Percentiles rank a stretch among this genome's conserved stretches.
phyloP scores from a whole-genome alignment of 1,140 invertebrate species.

The Lepeophtheirus salmonis region DNA sequence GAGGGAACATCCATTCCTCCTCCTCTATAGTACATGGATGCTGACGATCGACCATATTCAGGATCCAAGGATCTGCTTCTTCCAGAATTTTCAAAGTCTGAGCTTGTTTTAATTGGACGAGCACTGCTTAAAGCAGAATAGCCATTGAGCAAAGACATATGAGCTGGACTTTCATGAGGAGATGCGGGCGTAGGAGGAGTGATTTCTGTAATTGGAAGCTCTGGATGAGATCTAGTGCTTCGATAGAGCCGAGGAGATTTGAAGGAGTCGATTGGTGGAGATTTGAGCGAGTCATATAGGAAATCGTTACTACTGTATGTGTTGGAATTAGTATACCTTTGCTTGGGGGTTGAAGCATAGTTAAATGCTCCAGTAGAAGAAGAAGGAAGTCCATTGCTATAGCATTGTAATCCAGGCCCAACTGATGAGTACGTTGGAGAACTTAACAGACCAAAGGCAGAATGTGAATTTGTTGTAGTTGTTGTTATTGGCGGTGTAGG shows the following conservation, averaged over 20 bases:
- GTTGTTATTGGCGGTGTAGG: neutral
- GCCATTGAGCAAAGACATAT: neutral
- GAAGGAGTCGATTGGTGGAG: neutral
- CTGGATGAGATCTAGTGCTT: constrained; percentile 2
- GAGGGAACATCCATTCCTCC: neutral
- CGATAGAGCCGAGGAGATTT: neutral
- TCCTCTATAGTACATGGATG: neutral
- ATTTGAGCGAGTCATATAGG: neutral
- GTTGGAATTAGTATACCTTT: neutral
- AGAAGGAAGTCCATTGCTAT: neutral
- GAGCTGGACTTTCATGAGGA: too few relatives aligned
- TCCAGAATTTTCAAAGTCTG: neutral
- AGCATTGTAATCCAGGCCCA: too few relatives aligned
- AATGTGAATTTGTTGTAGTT: too few relatives aligned
- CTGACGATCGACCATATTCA: neutral
- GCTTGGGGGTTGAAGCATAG: neutral
- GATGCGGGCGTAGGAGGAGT: neutral
- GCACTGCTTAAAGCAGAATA: too few relatives aligned
- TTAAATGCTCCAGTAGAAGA: too few relatives aligned
- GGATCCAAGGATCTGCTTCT: neutral
- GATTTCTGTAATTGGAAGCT: constrained; percentile 1
- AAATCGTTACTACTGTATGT: neutral
- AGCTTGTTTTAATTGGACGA: too few relatives aligned
- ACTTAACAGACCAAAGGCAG: too few relatives aligned
- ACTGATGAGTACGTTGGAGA: too few relatives aligned